Evolutionary conservation across 2,113 vertebrate genomes (phyloP), one percentile per base, ranked within the genome.

Genomic region (human (Homo sapiens)): DNA sequence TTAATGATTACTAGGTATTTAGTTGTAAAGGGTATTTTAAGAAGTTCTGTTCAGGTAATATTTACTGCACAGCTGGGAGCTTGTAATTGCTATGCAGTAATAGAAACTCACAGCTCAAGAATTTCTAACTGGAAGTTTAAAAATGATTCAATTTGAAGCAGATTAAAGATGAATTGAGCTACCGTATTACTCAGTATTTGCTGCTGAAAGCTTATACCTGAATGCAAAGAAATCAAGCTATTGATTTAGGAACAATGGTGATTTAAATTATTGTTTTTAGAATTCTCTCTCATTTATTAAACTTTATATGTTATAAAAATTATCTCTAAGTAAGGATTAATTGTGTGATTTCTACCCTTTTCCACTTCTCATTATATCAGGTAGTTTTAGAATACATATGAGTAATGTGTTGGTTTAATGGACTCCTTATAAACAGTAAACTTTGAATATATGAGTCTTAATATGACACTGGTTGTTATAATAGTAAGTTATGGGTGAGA

Each of bases 61-160:
- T 92, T 89, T 97, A 68, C 90, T 90, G 97, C 55, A 68, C 35
- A 91, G 45, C 38, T 94, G 48, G 96, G 90, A 92, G 30, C 88
- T 84, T 13, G 2, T 91, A 90, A 68, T 97, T 96, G 40, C 57
- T 94, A 38, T n/a, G 50, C 90, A 90, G n/a, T 88, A 78, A 82
- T 82, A 96, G 96, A 97, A 94, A 85, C 32, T 89, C 97, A 48
- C 4, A 75, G 32, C n/a, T 50, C 16, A 68, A 32, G 32, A 81
- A 88, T 94, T 96, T 96, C 79, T 97, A 75, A 79, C n/a, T 97
- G 70, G 48, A 93, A 93, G 8, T 94, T 95, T 75, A 75, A 95
- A 95, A 94, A 81, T 86, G 50, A 88, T 52, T 64, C 45, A 55
- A 84, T 94, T 92, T 96, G 55, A 94, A 38, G 40, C 18, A 86